Conservation (phyloP, 2,113 vertebrate genomes). For the Mus spicilegus region DNA sequence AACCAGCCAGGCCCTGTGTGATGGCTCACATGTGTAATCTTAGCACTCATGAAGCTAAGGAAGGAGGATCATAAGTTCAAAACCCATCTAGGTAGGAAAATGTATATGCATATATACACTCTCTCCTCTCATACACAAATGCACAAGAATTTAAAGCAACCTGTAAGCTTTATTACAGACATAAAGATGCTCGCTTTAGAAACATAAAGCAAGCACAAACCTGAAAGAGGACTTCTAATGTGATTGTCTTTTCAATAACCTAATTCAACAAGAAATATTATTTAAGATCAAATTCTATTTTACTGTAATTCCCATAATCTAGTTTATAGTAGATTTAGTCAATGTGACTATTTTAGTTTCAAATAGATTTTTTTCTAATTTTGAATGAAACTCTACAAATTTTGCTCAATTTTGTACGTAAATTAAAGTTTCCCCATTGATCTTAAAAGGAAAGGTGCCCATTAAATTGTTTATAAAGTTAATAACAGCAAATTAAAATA, state of each 20-base stretch:
- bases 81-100: neutral
- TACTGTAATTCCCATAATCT: neutral
- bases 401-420: conserved; percentile 24
- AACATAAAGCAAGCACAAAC: conserved; percentile 48
- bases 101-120: neutral
- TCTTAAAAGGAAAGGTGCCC: conserved; percentile 8
- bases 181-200: conserved; percentile 21
- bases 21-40: neutral
- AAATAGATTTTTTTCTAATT: conserved; percentile 53
- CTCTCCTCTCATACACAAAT: neutral
- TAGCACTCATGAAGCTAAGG: neutral
- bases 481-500: conserved; percentile 48
- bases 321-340: conserved; percentile 15
- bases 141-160: neutral
- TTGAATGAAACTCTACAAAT: conserved; percentile 45
- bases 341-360: conserved; percentile 43
- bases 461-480: conserved; percentile 43
- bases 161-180: neutral
- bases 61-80: neutral
- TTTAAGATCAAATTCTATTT: conserved; percentile 13
- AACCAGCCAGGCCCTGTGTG: neutral
- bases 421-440: conserved; percentile 37
- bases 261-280: conserved; percentile 34
- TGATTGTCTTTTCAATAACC: conserved; percentile 25
- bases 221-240: neutral